These are phyloP conservation scores for Synergus gifuensis DNA, from an alignment of 2,888 invertebrate species.

Conservation along the genomic window DNA sequence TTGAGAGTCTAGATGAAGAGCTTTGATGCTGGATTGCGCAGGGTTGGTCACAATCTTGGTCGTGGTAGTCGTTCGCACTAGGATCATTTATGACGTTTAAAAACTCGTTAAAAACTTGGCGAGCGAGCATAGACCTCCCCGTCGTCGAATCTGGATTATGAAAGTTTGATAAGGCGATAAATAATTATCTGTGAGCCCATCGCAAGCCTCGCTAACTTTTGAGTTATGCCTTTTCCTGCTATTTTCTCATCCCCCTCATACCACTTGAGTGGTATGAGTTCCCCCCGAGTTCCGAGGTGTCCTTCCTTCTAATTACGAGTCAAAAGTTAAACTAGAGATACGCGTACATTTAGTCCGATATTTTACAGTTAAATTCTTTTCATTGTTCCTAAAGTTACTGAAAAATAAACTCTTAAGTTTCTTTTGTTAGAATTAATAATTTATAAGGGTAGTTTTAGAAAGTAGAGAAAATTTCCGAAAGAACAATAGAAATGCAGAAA, in stretches of 20 bases:
- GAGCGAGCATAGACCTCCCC: constrained; percentile 46
- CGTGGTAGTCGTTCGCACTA: constrained; percentile 47
- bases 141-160: constrained; percentile 68
- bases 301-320: background rate
- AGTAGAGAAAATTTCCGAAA: constrained; percentile 4
- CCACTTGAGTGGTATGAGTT: constrained; percentile 46
- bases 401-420: background rate
- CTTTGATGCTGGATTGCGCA: background rate
- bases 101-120: constrained; percentile 75
- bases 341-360: background rate
- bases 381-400: background rate
- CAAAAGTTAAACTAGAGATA: background rate
- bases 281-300: constrained; percentile 33
- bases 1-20: constrained; percentile 5
- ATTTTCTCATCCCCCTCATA: constrained; percentile 33
- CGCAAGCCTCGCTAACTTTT: constrained; percentile 65
- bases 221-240: constrained; percentile 60
- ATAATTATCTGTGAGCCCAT: constrained; percentile 72
- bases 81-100: constrained; percentile 75
- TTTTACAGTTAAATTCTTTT: background rate
- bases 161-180: constrained; percentile 76
- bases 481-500: constrained; percentile 42
- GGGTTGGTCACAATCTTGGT: background rate
- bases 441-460: constrained; percentile 28
- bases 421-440: background rate